phyloP scores from a whole-genome alignment of 2,797 vertebrate species.

The Pteronotus mesoamericanus region DNA sequence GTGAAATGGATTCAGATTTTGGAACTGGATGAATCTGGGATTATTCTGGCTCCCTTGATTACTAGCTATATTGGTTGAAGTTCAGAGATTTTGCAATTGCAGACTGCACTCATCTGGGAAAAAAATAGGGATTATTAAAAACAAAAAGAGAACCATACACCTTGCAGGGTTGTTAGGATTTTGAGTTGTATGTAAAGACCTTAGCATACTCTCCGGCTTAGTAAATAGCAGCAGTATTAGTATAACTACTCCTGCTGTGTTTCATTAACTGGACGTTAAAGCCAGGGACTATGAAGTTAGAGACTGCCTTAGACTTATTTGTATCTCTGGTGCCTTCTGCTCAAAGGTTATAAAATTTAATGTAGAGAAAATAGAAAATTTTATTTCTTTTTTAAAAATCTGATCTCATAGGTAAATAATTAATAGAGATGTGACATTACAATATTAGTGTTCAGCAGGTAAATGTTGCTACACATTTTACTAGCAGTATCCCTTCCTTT shows the following conservation, averaged over 20 bases:
- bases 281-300: background rate
- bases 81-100: background rate
- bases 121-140: slow-evolving; percentile 3
- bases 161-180: background rate
- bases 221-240: background rate
- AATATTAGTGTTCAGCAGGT: background rate
- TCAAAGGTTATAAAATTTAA: background rate
- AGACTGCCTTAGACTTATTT: background rate
- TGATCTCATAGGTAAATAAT: background rate
- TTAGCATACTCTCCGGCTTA: background rate
- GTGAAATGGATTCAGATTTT: background rate
- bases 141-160: background rate
- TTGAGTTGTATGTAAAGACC: background rate
- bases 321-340: background rate
- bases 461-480: background rate
- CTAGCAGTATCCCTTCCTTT: background rate
- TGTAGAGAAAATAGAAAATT: background rate
- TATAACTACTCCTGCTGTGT: background rate
- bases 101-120: background rate
- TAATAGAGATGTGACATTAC: background rate
- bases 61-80: background rate
- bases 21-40: background rate
- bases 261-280: background rate
- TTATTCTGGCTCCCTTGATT: slow-evolving; percentile 10
- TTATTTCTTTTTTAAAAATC: background rate